Evolutionary conservation across 2,888 invertebrate genomes (phyloP).

Genomic region (Polydesmus complanatus): DNA sequence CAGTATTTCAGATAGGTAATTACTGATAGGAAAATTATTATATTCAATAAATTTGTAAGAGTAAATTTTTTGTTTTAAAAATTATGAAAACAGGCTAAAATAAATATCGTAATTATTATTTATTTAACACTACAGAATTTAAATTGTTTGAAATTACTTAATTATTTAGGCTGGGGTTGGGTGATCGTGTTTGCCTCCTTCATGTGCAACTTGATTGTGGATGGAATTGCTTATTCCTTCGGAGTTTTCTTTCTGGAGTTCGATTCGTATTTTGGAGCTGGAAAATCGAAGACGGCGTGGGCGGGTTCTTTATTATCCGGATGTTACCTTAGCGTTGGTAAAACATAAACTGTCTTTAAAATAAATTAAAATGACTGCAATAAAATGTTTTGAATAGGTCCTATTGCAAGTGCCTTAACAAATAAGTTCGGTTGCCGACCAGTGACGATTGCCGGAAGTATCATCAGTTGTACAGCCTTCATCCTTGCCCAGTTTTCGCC

Average conservation of each 20-base stretch:
- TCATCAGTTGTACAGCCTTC: constrained; percentile 72
- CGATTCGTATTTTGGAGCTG: constrained; percentile 64
- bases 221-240: constrained; percentile 97
- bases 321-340: constrained; percentile 84
- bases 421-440: constrained; percentile 90
- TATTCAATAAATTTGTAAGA: background rate
- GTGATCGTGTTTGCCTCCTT: constrained; percentile 92
- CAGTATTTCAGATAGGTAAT: background rate
- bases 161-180: constrained; percentile 65
- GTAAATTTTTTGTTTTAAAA: background rate
- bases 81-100: background rate
- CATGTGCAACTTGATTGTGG: constrained; percentile 94
- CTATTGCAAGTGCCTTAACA: constrained; percentile 85
- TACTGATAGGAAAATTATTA: background rate
- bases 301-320: constrained; percentile 89
- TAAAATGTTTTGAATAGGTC: constrained; percentile 44
- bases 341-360: constrained; percentile 21
- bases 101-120: background rate
- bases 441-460: constrained; percentile 82
- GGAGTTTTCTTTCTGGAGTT: constrained; percentile 78
- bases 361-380: background rate
- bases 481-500: constrained; percentile 37
- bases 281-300: constrained; percentile 79
- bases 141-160: constrained; percentile 2
- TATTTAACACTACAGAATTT: background rate